A percentile compares a stretch with the other conserved stretches of the same genome.
Evolutionary conservation across 2,888 invertebrate species (phyloP).

Genomic region (Fragum sueziense): DNA sequence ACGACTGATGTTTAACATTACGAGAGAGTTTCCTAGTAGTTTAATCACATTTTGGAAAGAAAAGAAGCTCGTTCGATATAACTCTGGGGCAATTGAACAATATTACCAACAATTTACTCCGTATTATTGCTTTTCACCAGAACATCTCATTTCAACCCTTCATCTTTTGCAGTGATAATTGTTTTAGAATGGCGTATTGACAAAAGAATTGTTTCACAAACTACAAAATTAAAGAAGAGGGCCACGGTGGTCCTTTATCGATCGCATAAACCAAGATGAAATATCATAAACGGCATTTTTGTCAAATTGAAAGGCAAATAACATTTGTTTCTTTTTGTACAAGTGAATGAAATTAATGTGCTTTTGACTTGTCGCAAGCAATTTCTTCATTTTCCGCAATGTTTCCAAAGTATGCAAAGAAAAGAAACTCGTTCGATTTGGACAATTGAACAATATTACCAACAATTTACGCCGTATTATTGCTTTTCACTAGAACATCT

Average conservation of each 20-base stretch:
- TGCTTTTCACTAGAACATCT: not conserved
- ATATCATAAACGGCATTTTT: too few species aligned
- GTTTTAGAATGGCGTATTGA: too few species aligned
- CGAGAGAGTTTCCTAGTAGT: constrained; percentile 1
- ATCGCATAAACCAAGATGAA: too few species aligned
- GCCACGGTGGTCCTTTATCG: too few species aligned
- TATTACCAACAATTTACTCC: constrained; percentile 12
- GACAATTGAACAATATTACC: constrained; percentile 15
- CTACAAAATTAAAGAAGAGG: too few species aligned
- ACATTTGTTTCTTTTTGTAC: too few species aligned
- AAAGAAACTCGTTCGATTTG: constrained; percentile 17
- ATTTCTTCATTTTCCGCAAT: too few species aligned
- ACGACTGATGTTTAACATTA: constrained; percentile 3
- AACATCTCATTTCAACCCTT: not conserved
- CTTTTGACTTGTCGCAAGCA: too few species aligned
- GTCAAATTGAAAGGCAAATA: too few species aligned
- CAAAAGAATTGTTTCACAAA: too few species aligned
- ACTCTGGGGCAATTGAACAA: constrained; percentile 6
- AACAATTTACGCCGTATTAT: not conserved
- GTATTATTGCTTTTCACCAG: not conserved
- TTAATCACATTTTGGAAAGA: constrained; percentile 13
- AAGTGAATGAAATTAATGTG: too few species aligned
- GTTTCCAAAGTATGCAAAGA: not conserved
- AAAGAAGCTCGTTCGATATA: constrained; percentile 18
- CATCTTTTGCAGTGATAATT: too few species aligned